phyloP scores from a whole-genome alignment of 1,140 invertebrate genomes.

The Chrysoperla carnea region DNA sequence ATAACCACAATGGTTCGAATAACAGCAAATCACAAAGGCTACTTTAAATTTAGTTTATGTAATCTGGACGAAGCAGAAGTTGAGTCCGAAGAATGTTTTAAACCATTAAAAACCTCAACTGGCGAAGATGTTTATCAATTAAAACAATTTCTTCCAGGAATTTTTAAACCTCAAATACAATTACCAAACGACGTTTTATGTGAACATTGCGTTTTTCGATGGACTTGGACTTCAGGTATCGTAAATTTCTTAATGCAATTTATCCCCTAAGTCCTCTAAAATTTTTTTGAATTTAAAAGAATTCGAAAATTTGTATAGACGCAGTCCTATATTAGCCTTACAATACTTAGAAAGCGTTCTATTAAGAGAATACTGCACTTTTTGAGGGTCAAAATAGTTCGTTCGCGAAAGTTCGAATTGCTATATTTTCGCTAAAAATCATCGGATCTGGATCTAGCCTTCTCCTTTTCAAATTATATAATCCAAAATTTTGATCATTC shows the following conservation, averaged over 20 bases:
- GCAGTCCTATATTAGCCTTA: too few relatives aligned
- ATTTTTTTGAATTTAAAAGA: too few relatives aligned
- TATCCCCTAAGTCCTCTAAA: too few relatives aligned
- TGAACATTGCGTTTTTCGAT: slow-evolving; percentile 38
- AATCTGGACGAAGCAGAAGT: slow-evolving; percentile 13
- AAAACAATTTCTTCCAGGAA: not conserved
- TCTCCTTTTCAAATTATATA: too few relatives aligned
- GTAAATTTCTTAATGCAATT: not conserved
- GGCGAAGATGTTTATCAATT: slow-evolving; percentile 12
- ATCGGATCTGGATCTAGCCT: too few relatives aligned
- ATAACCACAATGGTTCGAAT: slow-evolving; percentile 21
- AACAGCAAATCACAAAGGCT: slow-evolving; percentile 28
- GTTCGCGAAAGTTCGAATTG: too few relatives aligned
- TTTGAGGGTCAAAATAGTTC: too few relatives aligned
- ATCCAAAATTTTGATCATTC: too few relatives aligned
- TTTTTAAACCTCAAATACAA: slow-evolving; percentile 5
- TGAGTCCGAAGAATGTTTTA: slow-evolving; percentile 34
- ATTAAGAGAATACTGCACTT: too few relatives aligned
- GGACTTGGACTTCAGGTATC: slow-evolving; percentile 32
- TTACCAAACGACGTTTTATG: slow-evolving; percentile 29
- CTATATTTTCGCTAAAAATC: too few relatives aligned
- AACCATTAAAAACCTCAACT: slow-evolving; percentile 20
- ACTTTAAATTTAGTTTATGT: slow-evolving; percentile 31
- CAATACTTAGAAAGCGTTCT: too few relatives aligned
- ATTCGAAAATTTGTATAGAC: too few relatives aligned